Base-by-base conservation (phyloP, 2,113 vertebrate genomes). In the Myrmecophaga tridactyla region DNA sequence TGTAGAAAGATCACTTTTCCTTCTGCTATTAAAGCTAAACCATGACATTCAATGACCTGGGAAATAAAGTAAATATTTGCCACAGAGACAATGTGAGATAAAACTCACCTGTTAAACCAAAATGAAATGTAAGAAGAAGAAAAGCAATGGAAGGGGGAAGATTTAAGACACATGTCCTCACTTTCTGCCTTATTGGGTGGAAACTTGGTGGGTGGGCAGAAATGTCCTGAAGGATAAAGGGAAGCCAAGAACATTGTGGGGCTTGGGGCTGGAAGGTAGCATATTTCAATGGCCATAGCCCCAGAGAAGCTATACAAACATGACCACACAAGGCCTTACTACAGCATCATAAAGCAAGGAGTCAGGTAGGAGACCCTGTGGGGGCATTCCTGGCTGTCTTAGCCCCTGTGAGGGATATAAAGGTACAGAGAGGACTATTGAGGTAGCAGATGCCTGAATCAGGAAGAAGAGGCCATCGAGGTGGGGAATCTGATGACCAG, bases 351-450 rank as follows among this genome's bases (percentile, higher is more conserved):
- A 36, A 43, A 23, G 20, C 53, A 8, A 81, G 43, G 6, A 7
- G 7, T 62, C 13, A 15, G 46, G 18, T 1, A 7, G 1, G 11
- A 60, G 29, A 51, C 3, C 0, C 7, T n/a, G 11, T 1, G 31
- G n/a, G 0, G 0, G 7, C 62, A 10, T 17, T 48, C 31, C 34
- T 69, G 46, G 18, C n/a, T 65, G 17, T 31, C 29, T 48, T 39
- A 48, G 82, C 51, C 53, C 46, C 46, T 51, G 3, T 21, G 6
- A 77, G 69, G 39, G n/a, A 27, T 36, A 43, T 5, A 48, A 67
- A 58, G 23, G n/a, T 34, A 14, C 81, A 62, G 78, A 82, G 53
- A 29, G 58, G 62, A 75, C 63, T 27, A 8, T 1, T 21, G 27
- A 48, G 62, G 0, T 36, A 29, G 18, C 21, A 4, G 41, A 82